Evolutionary conservation across 2,888 invertebrate genomes (phyloP).

Genomic region (Apotomis capreana): DNA sequence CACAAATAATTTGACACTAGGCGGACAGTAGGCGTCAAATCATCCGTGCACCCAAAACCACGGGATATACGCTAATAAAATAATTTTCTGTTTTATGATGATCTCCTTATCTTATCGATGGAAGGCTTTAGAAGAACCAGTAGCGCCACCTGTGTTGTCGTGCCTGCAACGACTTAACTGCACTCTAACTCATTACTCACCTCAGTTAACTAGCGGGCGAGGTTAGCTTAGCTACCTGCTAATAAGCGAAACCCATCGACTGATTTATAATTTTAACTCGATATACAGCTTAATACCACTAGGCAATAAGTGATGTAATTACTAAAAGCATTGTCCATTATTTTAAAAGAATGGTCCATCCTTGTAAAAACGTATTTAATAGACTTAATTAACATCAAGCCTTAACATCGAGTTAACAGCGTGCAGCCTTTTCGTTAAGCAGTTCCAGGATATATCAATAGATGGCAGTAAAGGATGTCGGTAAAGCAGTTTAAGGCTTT

Average conservation of each 20-base stretch:
- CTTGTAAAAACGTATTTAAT: not conserved
- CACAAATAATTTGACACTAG: no score
- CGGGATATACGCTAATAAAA: not conserved
- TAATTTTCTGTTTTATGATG: not conserved
- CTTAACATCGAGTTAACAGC: constrained; percentile 20
- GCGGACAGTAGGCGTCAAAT: no score
- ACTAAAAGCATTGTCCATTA: not conserved
- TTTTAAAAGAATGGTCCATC: not conserved
- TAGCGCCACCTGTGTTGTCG: constrained; percentile 54
- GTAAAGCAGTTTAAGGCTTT: constrained; percentile 69
- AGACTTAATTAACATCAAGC: constrained; percentile 30
- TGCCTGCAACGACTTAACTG: constrained; percentile 13
- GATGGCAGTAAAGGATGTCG: constrained; percentile 57
- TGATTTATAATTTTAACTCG: not conserved
- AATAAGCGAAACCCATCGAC: not conserved
- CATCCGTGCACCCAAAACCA: no score
- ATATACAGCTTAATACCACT: not conserved
- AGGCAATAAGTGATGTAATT: not conserved
- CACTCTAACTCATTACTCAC: constrained; percentile 19
- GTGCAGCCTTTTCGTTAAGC: constrained; percentile 34
- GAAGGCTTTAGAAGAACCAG: constrained; percentile 45
- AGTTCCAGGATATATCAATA: constrained; percentile 44
- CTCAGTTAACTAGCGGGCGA: constrained; percentile 1
- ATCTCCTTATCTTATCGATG: constrained; percentile 1
- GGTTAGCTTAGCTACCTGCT: not conserved